These are phyloP conservation scores for Drosophila sproati DNA, from an alignment of 1,140 invertebrate genomes.

Conservation along the genomic window DNA sequence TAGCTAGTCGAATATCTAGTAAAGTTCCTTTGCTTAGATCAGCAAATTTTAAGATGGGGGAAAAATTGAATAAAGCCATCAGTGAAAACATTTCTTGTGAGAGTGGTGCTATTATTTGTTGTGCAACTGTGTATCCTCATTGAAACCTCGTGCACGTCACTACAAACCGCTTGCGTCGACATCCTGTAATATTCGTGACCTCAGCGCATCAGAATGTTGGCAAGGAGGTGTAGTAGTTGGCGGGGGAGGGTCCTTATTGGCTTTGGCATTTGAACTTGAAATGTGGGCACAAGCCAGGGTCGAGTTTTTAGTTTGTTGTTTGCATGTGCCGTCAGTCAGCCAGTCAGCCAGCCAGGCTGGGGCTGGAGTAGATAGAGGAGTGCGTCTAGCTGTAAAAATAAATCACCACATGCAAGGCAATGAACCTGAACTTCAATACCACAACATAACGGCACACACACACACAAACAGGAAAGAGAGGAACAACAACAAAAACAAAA, in stretches of 20 bases:
- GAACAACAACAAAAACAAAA: conserved; percentile 26
- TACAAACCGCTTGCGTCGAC: background rate
- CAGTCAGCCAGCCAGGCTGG: background rate
- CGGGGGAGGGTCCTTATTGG: background rate
- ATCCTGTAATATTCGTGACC: conserved; percentile 58
- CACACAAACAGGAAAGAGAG: conserved; percentile 33
- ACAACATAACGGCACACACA: conserved; percentile 26
- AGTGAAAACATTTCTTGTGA: no score
- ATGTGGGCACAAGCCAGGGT: conserved; percentile 17
- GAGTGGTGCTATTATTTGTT: no score
- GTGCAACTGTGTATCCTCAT: no score
- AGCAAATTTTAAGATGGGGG: no score
- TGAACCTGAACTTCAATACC: conserved; percentile 74
- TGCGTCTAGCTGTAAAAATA: conserved; percentile 58
- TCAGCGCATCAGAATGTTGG: conserved; percentile 31
- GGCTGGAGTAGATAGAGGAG: background rate
- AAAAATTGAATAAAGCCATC: no score
- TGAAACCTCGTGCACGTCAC: no score
- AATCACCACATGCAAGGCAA: conserved; percentile 73
- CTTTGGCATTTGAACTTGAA: conserved; percentile 69
- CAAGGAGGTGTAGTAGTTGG: background rate
- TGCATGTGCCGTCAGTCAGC: conserved; percentile 12
- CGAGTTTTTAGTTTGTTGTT: conserved; percentile 27
- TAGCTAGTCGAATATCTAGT: no score
- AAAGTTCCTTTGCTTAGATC: no score